A percentile compares a stretch with the other conserved stretches of the same genome.
Conservation (phyloP, 2,113 vertebrate species). For the Xyrauchen texanus region DNA sequence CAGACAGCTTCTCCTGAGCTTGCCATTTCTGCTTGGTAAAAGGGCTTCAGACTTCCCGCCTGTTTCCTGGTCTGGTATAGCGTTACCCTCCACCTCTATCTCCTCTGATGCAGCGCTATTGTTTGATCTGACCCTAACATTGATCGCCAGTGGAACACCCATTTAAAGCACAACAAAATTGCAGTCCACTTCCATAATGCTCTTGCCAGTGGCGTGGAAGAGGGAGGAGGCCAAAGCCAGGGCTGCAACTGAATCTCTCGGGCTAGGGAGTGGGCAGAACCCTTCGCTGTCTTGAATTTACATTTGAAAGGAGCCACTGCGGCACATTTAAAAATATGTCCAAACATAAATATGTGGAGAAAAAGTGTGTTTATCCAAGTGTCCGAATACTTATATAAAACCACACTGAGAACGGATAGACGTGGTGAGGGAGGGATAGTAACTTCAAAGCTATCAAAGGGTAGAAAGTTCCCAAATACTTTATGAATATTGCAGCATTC, state of each 20-base stretch:
- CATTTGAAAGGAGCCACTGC: slow-evolving; percentile 11
- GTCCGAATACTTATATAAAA: slow-evolving; percentile 62
- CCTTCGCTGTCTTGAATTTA: slow-evolving; percentile 24
- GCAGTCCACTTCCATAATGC: slow-evolving; percentile 31
- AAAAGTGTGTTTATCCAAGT: slow-evolving; percentile 1
- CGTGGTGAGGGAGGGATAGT: slow-evolving; percentile 51
- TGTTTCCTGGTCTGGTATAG: slow-evolving; percentile 79
- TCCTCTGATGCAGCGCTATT: slow-evolving; percentile 75
- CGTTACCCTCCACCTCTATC: slow-evolving; percentile 74
- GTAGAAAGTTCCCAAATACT: slow-evolving; percentile 71
- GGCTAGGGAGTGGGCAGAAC: not conserved
- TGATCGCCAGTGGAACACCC: slow-evolving; percentile 56
- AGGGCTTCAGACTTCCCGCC: slow-evolving; percentile 81
- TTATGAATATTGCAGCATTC: slow-evolving; percentile 72
- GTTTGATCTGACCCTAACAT: slow-evolving; percentile 73
- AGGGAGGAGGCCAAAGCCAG: slow-evolving; percentile 11
- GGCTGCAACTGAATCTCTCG: slow-evolving; percentile 32
- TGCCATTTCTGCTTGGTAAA: slow-evolving; percentile 82
- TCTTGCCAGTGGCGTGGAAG: slow-evolving; percentile 24
- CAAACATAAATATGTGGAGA: slow-evolving; percentile 23
- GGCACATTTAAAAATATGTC: slow-evolving; percentile 10
- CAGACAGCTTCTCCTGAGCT: slow-evolving; percentile 73
- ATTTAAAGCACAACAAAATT: slow-evolving; percentile 46
- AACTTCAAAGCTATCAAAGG: slow-evolving; percentile 69
- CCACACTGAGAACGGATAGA: slow-evolving; percentile 39